Percentiles rank a stretch among this genome's conserved stretches.
Evolutionary conservation across 2,113 vertebrate species (phyloP).

Genomic region (Meles meles): DNA sequence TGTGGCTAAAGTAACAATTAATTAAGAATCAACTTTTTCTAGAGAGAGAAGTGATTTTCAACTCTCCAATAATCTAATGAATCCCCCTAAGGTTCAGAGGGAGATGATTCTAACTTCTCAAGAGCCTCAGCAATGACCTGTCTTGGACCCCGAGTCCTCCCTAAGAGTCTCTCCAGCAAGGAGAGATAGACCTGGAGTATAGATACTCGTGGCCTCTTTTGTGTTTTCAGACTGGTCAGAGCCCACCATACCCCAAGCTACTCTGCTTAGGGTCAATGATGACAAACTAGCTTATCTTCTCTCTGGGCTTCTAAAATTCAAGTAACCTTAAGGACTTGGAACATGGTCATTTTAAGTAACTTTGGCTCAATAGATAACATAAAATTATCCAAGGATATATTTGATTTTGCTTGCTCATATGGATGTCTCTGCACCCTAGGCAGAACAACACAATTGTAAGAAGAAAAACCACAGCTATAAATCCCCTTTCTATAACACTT

Average conservation of each 20-base stretch:
- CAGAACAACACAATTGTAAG: neutral
- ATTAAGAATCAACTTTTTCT: neutral
- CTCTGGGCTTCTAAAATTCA: neutral
- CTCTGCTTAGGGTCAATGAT: rapidly evolving
- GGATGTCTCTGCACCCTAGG: neutral
- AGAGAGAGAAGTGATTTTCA: neutral
- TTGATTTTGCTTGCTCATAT: neutral
- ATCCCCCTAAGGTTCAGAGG: neutral
- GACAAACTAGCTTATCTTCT: neutral
- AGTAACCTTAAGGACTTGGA: neutral
- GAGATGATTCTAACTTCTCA: neutral
- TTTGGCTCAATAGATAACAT: neutral
- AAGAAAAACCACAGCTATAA: neutral
- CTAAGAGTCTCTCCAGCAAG: neutral
- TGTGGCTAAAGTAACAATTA: neutral
- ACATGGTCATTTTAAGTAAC: neutral
- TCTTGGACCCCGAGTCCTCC: rapidly evolving
- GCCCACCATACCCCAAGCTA: neutral
- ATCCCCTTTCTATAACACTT: neutral
- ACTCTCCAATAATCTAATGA: neutral
- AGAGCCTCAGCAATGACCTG: neutral
- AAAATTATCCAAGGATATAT: neutral
- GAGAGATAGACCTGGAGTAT: neutral
- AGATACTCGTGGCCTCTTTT: neutral
- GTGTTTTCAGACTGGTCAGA: neutral